Evolutionary conservation across 1,140 invertebrate genomes (phyloP).

Genomic region (Neodiprion virginianus): DNA sequence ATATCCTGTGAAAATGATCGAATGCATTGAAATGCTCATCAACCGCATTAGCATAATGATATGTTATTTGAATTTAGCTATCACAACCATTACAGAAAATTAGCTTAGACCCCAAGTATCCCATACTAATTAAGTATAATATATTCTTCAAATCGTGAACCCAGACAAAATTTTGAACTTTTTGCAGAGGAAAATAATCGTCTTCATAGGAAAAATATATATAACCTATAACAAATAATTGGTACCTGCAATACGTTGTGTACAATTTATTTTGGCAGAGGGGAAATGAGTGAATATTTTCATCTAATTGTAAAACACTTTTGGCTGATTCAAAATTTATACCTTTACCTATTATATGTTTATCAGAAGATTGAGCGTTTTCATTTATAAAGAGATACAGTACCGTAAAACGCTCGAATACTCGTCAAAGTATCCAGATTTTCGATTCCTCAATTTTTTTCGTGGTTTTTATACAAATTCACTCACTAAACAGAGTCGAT

Average conservation of each 20-base stretch:
- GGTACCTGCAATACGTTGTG: neutral
- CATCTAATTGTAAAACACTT: neutral
- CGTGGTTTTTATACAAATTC: neutral
- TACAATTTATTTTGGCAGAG: neutral
- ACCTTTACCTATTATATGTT: neutral
- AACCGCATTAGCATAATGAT: neutral
- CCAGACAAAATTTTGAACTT: neutral
- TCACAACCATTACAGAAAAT: neutral
- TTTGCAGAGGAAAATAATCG: neutral
- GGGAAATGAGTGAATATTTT: neutral
- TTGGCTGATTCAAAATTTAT: neutral
- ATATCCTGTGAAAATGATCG: neutral
- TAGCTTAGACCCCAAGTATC: too few species aligned
- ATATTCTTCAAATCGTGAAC: neutral
- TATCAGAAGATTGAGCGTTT: too few species aligned
- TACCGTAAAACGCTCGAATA: neutral
- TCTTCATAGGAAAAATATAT: neutral
- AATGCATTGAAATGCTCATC: neutral
- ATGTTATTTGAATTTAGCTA: neutral
- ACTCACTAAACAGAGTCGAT: neutral
- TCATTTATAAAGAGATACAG: too few species aligned
- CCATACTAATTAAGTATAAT: neutral
- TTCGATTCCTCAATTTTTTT: neutral
- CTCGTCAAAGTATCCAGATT: neutral
- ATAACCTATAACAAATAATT: neutral